Percentiles rank a stretch among this genome's conserved stretches.
phyloP scores from a whole-genome alignment of 2,797 vertebrate genomes.

The Artibeus lituratus region DNA sequence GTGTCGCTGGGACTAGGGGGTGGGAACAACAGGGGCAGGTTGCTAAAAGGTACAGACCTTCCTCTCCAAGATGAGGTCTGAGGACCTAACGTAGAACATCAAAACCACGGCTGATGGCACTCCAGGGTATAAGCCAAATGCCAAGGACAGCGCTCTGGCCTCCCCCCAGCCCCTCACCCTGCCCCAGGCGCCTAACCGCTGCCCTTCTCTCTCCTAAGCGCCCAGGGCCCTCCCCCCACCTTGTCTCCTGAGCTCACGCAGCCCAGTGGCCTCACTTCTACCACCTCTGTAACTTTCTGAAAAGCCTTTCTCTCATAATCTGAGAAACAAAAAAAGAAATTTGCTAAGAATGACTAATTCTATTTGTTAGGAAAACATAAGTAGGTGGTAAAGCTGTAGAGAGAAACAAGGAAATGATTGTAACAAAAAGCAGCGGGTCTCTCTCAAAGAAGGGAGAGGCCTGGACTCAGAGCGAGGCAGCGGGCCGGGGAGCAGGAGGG shows the following conservation, averaged over 20 bases:
- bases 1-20: neutral
- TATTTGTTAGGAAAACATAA: neutral
- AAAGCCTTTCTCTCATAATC: neutral
- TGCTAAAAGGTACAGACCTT: neutral
- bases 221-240: neutral
- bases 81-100: neutral
- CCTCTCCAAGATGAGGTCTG: neutral
- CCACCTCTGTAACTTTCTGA: neutral
- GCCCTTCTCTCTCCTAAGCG: neutral
- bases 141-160: neutral
- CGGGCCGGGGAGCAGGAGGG: neutral
- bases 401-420: neutral
- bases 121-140: accelerated
- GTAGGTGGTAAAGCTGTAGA: neutral
- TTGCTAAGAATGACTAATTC: neutral
- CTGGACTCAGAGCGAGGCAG: too few species aligned
- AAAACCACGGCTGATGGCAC: neutral
- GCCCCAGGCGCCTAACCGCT: accelerated
- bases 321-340: neutral
- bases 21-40: neutral
- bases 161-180: accelerated
- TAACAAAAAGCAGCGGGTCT: neutral
- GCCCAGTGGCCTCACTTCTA: neutral
- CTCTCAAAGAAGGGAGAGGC: neutral
- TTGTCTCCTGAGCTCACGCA: neutral